phyloP scores from a whole-genome alignment of 64 coral and sea anemone genomes.

The Actinia equina region DNA sequence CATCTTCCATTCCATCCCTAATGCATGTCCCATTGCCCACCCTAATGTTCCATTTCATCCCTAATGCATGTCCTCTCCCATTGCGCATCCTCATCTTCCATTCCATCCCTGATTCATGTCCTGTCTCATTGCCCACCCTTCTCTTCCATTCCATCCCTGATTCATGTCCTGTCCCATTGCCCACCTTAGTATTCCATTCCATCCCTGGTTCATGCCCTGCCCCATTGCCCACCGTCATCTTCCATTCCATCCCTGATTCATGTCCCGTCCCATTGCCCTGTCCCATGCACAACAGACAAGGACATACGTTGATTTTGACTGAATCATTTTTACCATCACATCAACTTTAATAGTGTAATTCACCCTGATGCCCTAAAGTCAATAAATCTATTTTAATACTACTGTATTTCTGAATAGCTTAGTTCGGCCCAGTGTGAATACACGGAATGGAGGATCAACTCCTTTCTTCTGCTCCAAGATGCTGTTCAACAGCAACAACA shows the following conservation, averaged over 20 bases:
- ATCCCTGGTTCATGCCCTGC: too few relatives aligned
- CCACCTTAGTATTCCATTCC: too few relatives aligned
- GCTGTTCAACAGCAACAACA: slow-evolving; percentile 28
- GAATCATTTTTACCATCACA: slow-evolving; percentile 19
- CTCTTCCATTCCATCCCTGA: too few relatives aligned
- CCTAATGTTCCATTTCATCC: too few relatives aligned
- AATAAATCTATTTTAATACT: slow-evolving; percentile 5
- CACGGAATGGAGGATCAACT: slow-evolving; percentile 14
- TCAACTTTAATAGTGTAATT: slow-evolving; percentile 10
- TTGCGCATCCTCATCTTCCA: too few relatives aligned
- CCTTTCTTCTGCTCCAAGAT: slow-evolving; percentile 11
- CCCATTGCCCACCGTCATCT: not conserved
- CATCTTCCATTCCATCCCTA: not conserved
- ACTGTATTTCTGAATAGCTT: not conserved
- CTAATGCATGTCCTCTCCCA: too few relatives aligned
- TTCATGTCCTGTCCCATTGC: too few relatives aligned
- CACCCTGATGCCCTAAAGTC: slow-evolving; percentile 13
- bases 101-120: too few relatives aligned
- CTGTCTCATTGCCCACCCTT: too few relatives aligned
- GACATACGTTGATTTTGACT: not conserved
- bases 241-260: not conserved
- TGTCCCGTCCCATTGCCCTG: not conserved
- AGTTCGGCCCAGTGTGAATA: slow-evolving; percentile 18
- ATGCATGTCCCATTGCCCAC: too few relatives aligned
- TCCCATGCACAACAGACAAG: not conserved